Evolutionary conservation across 2,888 invertebrate species (phyloP), one percentile per base, ranked within the genome.

Genomic region (Yponomeuta plumbellus): DNA sequence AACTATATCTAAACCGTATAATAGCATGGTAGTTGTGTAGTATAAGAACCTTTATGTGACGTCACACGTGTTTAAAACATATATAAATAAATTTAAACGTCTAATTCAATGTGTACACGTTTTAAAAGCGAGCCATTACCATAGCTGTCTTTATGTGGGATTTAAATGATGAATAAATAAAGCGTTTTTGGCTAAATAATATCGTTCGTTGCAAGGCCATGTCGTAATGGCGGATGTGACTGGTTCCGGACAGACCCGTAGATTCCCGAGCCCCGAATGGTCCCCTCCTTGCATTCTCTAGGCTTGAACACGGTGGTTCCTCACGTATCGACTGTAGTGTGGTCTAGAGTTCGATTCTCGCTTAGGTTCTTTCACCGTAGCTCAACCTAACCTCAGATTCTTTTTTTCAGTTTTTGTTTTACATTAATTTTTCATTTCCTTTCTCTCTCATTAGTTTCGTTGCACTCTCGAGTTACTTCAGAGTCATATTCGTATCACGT

Each of bases 401-500:
- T 76, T 76, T 75, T 74, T 73, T 73, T 68, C 73, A 72, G 17
- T 61, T 65, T 69, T 66, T 17, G 13, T 75, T 69, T 76, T 76
- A 72, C 72, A 73, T 73, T 73, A n/a, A 56, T 73, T 71, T n/a
- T 74, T 75, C 73, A 75, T 75, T 76, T 80, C 34, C 4, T 52
- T 52, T 52, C 44, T 52, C 44, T 52, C 44, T 52, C 44, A 52
- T 52, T 52, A 52, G 73, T 75, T 79, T 71, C 67, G 76, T 82
- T 78, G 84, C 86, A 88, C 85, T 83, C 85, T 83, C 20, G 20
- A 39, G 10, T 23, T 65, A 26, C 57, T 52, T 79, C 76, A 73
- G 79, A 79, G 87, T 89, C 89, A 87, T 88, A 87, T 88, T 85
- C 81, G 78, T 86, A 84, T 84, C 88, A 85, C 85, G 80, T 72